Base-by-base conservation (phyloP, 2,888 invertebrate genomes). In the Trichacis sp. region DNA sequence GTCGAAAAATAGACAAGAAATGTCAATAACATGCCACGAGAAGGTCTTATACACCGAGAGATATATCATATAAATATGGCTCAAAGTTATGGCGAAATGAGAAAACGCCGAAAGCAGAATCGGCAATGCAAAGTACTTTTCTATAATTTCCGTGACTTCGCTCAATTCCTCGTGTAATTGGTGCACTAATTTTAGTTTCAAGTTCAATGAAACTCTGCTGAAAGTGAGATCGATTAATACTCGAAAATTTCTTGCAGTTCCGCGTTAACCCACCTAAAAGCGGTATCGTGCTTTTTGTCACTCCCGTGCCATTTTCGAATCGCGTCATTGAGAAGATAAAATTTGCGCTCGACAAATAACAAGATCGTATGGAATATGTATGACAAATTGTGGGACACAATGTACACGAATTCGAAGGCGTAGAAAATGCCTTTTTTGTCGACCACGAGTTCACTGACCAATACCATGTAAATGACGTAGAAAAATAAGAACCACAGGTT, bases 81-180 rank as follows among this genome's bases (percentile, higher is more conserved):
- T 40, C 57, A 62, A 51, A 8, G 62, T 55, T 52, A 58, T 11
- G 11, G 58, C 17, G 55, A 45, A 30, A 59, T 46, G 12, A 45
- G 53, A 53, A 49, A 62, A 33, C 36, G 48, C 8, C 17, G 51
- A 51, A 11, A 62, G 55, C 6, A 62, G 17, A n/a, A 62, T 33
- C 2, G 61, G 58, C 1, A 55, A 9, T 19, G 58, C 36, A 12
- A 66, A 62, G 24, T 43, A 62, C 5, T 57, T 51, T 47, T 38
- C 36, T 2, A 65, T 17, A 29, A 36, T 24, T 40, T 65, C 54
- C 9, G 33, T 17, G 5, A 42, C 18, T n/a, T 49, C 50, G 5
- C 53, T 56, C 5, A 65, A 36, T 5, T 65, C 57, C 5, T 60
- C 51, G 43, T 65, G 42, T 6, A 61, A 52, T 50, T 57, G 43